Base-by-base conservation (phyloP, 2,113 vertebrate species). In the Colinus virginianus region DNA sequence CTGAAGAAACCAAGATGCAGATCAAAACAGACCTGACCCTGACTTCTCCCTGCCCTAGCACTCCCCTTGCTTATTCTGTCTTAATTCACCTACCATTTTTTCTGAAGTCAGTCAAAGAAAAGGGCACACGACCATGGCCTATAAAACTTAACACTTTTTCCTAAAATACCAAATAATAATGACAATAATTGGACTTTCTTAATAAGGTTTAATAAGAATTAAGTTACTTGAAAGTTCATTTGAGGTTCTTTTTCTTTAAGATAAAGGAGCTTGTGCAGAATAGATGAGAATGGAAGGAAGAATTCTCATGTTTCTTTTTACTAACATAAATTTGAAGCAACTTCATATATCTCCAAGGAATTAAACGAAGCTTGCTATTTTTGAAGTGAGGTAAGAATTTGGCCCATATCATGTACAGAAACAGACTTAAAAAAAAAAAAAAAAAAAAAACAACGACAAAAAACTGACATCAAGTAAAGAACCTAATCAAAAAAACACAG, bases 21-120 rank as follows among this genome's bases (percentile, higher is more conserved):
- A 80, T 85, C 56, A 67, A 95, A 95, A 91, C 46, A 92, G 82
- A 83, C 46, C 49, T 91, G 81, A 95, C 61, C 84, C 70, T 88
- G 90, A 90, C 66, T 75, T 94, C 21, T 34, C 61, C 40, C 28
- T 78, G 13, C 58, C 45, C 62, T 77, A 59, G 32, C 25, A 63
- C 13, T 75, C 63, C n/a, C 2, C 20, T 89, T 83, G 38, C 64
- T 92, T 77, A 48, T 10, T 59, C 71, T 87, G 13, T 71, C 32
- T 66, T 74, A 76, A 90, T 58, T 59, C 55, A 51, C 9, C 67
- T 67, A 49, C 9, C 12, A 51, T 22, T 28, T 77, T 90, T 82
- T 67, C 56, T 83, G n/a, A 86, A 90, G 45, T 40, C 34, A 85
- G 42, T 46, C 25, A 46, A 51, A 28, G 21, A 78, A 77, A 84